These are phyloP conservation scores for Sardina pilchardus DNA, from an alignment of 2,113 vertebrate species.

Conservation along the genomic window DNA sequence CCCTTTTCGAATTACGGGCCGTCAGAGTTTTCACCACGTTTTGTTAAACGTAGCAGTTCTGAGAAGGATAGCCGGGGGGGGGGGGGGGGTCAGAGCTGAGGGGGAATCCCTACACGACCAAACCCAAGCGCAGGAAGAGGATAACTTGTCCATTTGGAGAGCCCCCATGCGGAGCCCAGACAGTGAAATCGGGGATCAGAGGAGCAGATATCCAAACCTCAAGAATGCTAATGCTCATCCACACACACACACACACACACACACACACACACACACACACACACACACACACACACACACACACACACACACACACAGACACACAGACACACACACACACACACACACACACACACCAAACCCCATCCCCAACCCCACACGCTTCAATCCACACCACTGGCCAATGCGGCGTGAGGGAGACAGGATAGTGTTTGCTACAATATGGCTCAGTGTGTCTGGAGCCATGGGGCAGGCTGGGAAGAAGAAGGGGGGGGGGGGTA, in stretches of 20 bases:
- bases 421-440: slow-evolving; percentile 64
- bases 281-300: neutral
- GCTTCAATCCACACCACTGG: neutral
- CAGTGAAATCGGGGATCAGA: slow-evolving; percentile 57
- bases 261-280: neutral
- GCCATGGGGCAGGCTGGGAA: slow-evolving; percentile 64
- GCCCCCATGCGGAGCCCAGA: slow-evolving; percentile 25
- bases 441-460: slow-evolving; percentile 38
- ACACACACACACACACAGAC: slow-evolving; percentile 34
- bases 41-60: slow-evolving; percentile 42
- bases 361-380: neutral
- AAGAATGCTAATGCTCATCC: slow-evolving; percentile 53
- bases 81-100: slow-evolving; percentile 13
- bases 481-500: slow-evolving; percentile 62
- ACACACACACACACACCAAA: neutral
- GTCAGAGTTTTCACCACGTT: slow-evolving; percentile 45
- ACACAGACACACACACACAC: neutral
- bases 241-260: neutral
- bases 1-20: slow-evolving; percentile 37
- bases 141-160: slow-evolving; percentile 60
- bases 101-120: slow-evolving; percentile 34
- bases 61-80: slow-evolving; percentile 19
- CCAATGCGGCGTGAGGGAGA: slow-evolving; percentile 54
- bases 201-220: slow-evolving; percentile 57
- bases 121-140: slow-evolving; percentile 58